Evolutionary conservation across 2,888 invertebrate species (phyloP), one percentile per base, ranked within the genome.

Genomic region (Ashinkailepas kermadecensis): DNA sequence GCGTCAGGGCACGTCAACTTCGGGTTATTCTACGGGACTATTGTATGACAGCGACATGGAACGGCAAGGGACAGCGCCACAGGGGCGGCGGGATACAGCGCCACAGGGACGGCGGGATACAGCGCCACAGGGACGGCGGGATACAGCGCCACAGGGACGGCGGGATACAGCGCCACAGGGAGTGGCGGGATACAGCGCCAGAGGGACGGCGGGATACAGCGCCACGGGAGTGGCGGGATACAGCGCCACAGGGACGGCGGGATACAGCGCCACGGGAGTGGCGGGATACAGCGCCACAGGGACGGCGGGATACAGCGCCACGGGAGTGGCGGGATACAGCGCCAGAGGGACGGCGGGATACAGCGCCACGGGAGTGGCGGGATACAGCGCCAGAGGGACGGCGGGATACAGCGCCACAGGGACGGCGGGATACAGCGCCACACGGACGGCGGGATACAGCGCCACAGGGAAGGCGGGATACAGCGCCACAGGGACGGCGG

Each of bases 111-210:
- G n/a, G 83, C 10, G n/a, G 78, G n/a, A 21, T 65, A 54, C 23
- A 70, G 62, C 65, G 83, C 57, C 21, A 74, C n/a, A n/a, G n/a
- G n/a, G n/a, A n/a, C n/a, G n/a, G n/a, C n/a, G n/a, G n/a, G n/a
- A n/a, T n/a, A n/a, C n/a, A n/a, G n/a, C n/a, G n/a, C n/a, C n/a
- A n/a, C n/a, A 39, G 4, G 39, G 39, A 4, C 39, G 39, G 39
- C 39, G 39, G 2, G 39, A 3, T 21, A 25, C 78, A 62, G 25
- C 81, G 57, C 64, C 57, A 65, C 56, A n/a, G n/a, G n/a, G n/a
- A n/a, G n/a, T n/a, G n/a, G 83, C 10, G n/a, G 78, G n/a, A 21
- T 65, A 54, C 23, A 70, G 62, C 65, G 83, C 57, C 21, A 74
- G n/a, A 39, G 4, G 39, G 39, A 4, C 39, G 39, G 39, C 39